Evolutionary conservation across 1,140 invertebrate species (phyloP).

Genomic region (Trichoplusia ni): DNA sequence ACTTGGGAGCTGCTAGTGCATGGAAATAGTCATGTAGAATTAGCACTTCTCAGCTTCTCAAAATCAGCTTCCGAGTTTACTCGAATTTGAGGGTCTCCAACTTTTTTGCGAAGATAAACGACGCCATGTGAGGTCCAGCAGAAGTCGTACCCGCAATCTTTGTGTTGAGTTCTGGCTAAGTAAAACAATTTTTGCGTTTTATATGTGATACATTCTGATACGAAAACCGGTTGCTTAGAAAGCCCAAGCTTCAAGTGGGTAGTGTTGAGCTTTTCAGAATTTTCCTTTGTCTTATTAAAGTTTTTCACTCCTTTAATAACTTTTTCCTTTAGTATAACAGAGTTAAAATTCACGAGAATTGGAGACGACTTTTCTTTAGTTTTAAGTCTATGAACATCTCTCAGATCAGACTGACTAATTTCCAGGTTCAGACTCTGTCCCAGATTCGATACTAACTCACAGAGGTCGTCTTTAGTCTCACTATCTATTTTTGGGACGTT

Average conservation of each 20-base stretch:
- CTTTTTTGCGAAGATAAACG: background rate
- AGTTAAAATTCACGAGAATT: background rate
- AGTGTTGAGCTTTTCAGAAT: background rate
- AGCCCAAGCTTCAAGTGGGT: background rate
- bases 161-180: background rate
- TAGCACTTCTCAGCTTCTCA: background rate
- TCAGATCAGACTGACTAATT: background rate
- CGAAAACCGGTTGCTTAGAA: background rate
- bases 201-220: background rate
- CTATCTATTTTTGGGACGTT: background rate
- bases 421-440: background rate
- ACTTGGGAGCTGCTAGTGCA: background rate
- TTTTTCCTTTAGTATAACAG: background rate
- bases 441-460: background rate
- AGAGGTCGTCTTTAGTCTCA: slow-evolving; percentile 2
- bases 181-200: background rate
- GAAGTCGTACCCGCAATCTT: background rate
- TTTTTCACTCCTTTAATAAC: background rate
- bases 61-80: slow-evolving; percentile 2
- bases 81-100: background rate
- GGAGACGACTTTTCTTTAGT: background rate
- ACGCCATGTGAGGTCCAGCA: slow-evolving; percentile 2
- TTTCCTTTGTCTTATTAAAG: background rate
- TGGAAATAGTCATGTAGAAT: background rate
- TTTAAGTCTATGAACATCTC: background rate